Evolutionary conservation across 2,113 vertebrate genomes (phyloP).

Genomic region (Struthio camelus): DNA sequence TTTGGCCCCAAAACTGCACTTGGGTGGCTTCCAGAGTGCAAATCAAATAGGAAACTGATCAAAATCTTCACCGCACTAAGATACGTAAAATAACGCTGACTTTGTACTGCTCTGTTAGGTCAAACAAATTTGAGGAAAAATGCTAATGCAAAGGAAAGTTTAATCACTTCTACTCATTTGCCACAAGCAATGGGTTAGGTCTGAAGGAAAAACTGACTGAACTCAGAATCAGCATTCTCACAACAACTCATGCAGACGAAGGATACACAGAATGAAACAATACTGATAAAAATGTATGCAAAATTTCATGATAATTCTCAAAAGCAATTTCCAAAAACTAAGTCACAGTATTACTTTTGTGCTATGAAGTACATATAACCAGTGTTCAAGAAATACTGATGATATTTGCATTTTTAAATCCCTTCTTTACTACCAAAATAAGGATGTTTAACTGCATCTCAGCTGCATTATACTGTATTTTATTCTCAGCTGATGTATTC

Average conservation of each 20-base stretch:
- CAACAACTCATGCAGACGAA: neutral
- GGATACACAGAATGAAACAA: accelerated
- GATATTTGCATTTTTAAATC: neutral
- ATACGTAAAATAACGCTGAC: accelerated
- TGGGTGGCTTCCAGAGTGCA: neutral
- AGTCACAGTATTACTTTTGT: neutral
- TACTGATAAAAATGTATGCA: neutral
- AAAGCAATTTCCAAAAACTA: neutral
- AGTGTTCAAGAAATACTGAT: neutral
- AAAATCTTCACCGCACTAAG: neutral
- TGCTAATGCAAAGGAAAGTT: neutral
- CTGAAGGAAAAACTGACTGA: accelerated
- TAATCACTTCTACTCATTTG: no score
- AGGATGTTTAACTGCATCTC: neutral
- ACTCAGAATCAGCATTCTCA: neutral
- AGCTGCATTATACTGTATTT: neutral
- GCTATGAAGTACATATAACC: neutral
- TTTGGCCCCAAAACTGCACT: accelerated
- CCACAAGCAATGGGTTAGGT: neutral
- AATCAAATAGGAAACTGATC: neutral
- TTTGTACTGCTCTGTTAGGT: neutral
- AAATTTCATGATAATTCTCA: neutral
- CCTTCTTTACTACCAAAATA: neutral
- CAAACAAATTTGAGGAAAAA: neutral
- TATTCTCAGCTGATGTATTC: neutral